Conservation (phyloP, 2,113 vertebrate genomes). For the Psittacara wagleri region DNA sequence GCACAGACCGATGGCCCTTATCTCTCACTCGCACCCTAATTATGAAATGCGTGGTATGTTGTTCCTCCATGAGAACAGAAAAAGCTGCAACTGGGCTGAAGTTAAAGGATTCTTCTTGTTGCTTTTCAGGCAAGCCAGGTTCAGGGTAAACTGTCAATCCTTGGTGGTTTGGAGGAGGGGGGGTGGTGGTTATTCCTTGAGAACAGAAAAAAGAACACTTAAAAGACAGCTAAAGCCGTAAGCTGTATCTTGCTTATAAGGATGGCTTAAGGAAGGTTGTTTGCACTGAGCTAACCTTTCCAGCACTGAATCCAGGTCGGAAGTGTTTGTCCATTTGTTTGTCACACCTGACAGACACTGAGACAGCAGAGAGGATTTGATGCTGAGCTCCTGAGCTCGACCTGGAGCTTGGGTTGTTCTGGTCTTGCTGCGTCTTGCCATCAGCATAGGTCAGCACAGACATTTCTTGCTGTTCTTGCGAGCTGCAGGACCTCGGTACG, state of each 20-base stretch:
- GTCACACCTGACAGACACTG: neutral
- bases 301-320: accelerated
- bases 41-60: constrained; percentile 62
- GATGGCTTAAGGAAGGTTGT: neutral
- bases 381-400: neutral
- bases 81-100: neutral
- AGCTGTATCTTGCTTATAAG: neutral
- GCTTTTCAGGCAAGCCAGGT: neutral
- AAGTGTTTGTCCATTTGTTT: accelerated
- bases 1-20: neutral
- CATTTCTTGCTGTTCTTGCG: neutral
- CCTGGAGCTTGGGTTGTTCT: neutral
- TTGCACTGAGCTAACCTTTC: neutral
- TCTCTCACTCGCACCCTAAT: neutral
- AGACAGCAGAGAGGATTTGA: neutral
- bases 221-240: neutral
- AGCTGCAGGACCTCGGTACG: neutral
- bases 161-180: neutral
- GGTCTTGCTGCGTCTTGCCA: neutral
- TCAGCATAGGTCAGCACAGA: neutral
- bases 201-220: neutral
- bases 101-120: neutral
- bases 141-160: neutral
- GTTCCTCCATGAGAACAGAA: neutral
- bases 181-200: neutral